Evolutionary conservation across 2,113 vertebrate species (phyloP), one percentile per base, ranked within the genome.

Genomic region (Turdus rufiventris): DNA sequence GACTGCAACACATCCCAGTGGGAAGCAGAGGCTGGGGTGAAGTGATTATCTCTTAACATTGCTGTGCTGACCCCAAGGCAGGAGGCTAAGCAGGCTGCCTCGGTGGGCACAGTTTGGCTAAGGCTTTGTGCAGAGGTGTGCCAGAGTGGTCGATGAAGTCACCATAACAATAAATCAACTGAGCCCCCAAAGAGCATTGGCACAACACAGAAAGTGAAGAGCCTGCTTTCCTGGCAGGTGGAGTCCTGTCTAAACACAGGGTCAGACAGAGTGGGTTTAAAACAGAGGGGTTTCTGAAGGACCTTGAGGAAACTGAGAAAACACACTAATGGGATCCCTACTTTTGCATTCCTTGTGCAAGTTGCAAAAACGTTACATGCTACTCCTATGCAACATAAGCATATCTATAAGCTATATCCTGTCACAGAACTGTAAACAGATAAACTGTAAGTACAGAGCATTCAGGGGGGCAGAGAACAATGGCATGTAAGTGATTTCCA

Each of bases 361-460:
- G 7, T 38, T 48, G 34, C 14, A 28, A 40, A 53, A 57, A 63
- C 29, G 14, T 45, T 60, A 47, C 29, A 34, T 77, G 51, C 31
- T 48, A 84, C 87, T 70, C 5, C n/a, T n/a, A 26, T 4, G 6
- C 28, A 88, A 51, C 3, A 10, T 7, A 36, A 71, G 7, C 11
- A 12, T 20, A 34, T 31, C 14, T 14, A 5, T 38, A 57, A 7
- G 0, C 21, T 77, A n/a, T 5, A 78, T 18, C 17, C 34, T 50
- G 18, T 7, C 14, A 28, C 0, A 0, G 13, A 92, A 2, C 19
- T 2, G 0, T 13, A 38, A 45, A 54, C 15, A 31, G 16, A 5
- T 8, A 31, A 70, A 29, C 0, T 76, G 13, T 36, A 80, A 62
- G 33, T 28, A 50, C 2, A 8, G 17, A 54, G 13, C 29, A 54